phyloP scores from a whole-genome alignment of 2,888 invertebrate genomes.

The Drosophila tanythrix region DNA sequence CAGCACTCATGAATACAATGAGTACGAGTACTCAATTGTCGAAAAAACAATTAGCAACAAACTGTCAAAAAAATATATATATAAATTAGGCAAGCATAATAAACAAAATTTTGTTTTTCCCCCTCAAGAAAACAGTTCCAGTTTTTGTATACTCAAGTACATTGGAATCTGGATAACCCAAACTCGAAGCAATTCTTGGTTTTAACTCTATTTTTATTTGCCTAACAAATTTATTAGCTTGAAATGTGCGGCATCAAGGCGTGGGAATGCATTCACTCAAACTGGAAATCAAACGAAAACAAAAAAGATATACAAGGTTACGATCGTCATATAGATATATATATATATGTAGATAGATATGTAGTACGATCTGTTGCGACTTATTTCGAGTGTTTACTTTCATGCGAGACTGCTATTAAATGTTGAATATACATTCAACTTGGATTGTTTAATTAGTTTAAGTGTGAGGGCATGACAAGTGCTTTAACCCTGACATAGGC shows the following conservation, averaged over 20 bases:
- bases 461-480: slow-evolving; percentile 41
- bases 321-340: slow-evolving; percentile 5
- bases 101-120: slow-evolving; percentile 24
- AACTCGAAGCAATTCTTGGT: neutral
- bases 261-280: slow-evolving; percentile 68
- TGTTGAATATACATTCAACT: slow-evolving; percentile 38
- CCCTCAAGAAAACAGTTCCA: slow-evolving; percentile 32
- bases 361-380: slow-evolving; percentile 20
- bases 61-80: slow-evolving; percentile 57
- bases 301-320: slow-evolving; percentile 40
- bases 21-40: slow-evolving; percentile 8
- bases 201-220: slow-evolving; percentile 40
- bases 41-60: slow-evolving; percentile 66
- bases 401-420: slow-evolving; percentile 40
- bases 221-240: slow-evolving; percentile 60
- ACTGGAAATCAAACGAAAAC: slow-evolving; percentile 34
- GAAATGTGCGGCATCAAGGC: slow-evolving; percentile 59
- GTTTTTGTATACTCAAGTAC: slow-evolving; percentile 49
- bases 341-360: neutral
- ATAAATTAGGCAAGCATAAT: slow-evolving; percentile 19
- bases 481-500: slow-evolving; percentile 36
- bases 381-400: slow-evolving; percentile 58
- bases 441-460: slow-evolving; percentile 39
- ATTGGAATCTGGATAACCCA: slow-evolving; percentile 33
- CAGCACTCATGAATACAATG: slow-evolving; percentile 44